Base-by-base conservation (phyloP, 1,140 invertebrate genomes). In the Epicauta chinensis region DNA sequence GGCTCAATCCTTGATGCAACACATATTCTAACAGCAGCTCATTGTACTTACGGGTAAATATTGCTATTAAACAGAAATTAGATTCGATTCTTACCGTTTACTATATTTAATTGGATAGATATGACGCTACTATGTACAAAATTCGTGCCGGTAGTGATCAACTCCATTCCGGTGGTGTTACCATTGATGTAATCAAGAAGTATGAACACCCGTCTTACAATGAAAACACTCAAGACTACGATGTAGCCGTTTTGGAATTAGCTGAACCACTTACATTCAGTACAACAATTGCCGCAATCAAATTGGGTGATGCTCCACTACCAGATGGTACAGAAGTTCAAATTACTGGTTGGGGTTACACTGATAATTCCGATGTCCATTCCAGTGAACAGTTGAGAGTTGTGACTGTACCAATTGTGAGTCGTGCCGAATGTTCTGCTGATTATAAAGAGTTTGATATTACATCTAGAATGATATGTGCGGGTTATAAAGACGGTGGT, bases 11-110 rank as follows among this genome's bases (percentile, higher is more conserved):
- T 56, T 10, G 10, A 15, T 14, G 1, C 42, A n/a, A 41, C 9
- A 11, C 40, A 34, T n/a, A 15, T 45, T 16, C 2, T 58, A 12
- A 58, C 55, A 29, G 55, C 55, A 2, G 55, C 51, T 10, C 55
- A 58, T 46, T 58, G 55, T 16, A 50, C 39, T 16, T 2, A 42
- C n/a, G 16, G 23, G 49, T 46, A 47, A 34, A 12, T 2, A 3
- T 34, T 2, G 11, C 32, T 3, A n/a, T 3, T 34, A n/a, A n/a
- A n/a, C 11, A 5, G 3, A 34, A 34, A 17, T 34, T 23, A 23
- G 0, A 2, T 7, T 23, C 23, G 1, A 23, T 23, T 23, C 6
- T 14, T 40, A 6, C 10, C 1, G 5, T 40, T 6, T 7, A 12
- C 16, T 40, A 2, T 17, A 3, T 23, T 23, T 23, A n/a, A n/a